phyloP scores from a whole-genome alignment of 1,140 invertebrate species.

The Brachionus plicatilis region DNA sequence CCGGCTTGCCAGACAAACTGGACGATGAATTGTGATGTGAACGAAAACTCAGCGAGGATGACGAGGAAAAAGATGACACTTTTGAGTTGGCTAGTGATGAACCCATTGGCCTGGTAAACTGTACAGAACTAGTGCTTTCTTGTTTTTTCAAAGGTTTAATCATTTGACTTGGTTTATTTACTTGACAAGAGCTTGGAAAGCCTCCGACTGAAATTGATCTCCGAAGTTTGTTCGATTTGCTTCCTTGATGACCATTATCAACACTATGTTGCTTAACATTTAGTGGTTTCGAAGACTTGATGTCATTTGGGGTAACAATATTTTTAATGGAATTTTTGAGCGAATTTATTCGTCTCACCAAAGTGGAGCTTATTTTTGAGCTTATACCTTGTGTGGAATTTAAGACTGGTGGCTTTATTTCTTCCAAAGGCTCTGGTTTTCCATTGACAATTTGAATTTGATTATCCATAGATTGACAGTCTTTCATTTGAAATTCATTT shows the following conservation, averaged over 20 bases:
- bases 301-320: neutral
- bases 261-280: neutral
- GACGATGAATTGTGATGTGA: neutral
- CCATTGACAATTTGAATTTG: too few species aligned
- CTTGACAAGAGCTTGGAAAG: neutral
- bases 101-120: neutral
- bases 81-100: neutral
- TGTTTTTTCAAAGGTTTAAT: conserved; percentile 10
- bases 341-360: neutral
- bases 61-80: neutral
- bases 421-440: neutral
- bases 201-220: neutral
- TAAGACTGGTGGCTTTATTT: neutral
- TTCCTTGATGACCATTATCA: neutral
- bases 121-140: conserved; percentile 16
- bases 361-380: neutral
- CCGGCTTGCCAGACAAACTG: neutral
- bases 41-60: neutral
- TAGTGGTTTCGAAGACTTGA: neutral
- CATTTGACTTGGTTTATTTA: neutral
- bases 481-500: neutral
- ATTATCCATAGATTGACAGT: neutral
- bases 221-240: neutral
- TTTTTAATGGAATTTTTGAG: conserved; percentile 6
- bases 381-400: neutral